Base-by-base conservation (phyloP, 2,888 invertebrate genomes). In the Halocaridina rubra region DNA sequence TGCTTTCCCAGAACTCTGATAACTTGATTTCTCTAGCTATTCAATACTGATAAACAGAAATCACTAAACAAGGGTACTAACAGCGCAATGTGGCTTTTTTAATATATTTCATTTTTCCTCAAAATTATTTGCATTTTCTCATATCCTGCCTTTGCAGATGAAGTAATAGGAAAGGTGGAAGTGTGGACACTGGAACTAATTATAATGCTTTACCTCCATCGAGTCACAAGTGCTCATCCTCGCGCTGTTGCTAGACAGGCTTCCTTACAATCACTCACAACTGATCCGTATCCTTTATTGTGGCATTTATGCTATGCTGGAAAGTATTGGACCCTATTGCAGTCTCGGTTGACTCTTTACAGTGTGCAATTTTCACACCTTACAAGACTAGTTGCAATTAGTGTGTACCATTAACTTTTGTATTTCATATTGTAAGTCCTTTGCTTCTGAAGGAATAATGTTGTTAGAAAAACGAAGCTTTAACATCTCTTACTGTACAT, bases 281-380 rank as follows among this genome's bases (percentile, higher is more conserved):
- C 82, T 24, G 88, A 88, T 32, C 88, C 88, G 78, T 88, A 85
- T 86, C 87, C 87, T 85, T 85, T 81, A 29, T 30, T n/a, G n/a
- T n/a, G n/a, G n/a, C n/a, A n/a, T n/a, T n/a, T n/a, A n/a, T n/a
- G n/a, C n/a, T n/a, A n/a, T n/a, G n/a, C n/a, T n/a, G n/a, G n/a
- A n/a, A n/a, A n/a, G n/a, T n/a, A n/a, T n/a, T n/a, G n/a, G n/a
- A n/a, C n/a, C n/a, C n/a, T n/a, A n/a, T n/a, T n/a, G 1, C 64
- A 27, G 13, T 19, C 8, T 59, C 59, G 7, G 22, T 22, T 59
- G 59, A 59, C 59, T 16, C 7, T 59, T 10, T 59, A 13, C 1
- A 22, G 59, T 13, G 22, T 59, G n/a, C n/a, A 5, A 22, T 59
- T 16, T 10, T 39, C 39, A 46, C 32, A 19, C n/a, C n/a, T n/a